These are phyloP conservation scores for Drosophila serrata DNA, from an alignment of 1,140 invertebrate genomes.

Conservation along the genomic window DNA sequence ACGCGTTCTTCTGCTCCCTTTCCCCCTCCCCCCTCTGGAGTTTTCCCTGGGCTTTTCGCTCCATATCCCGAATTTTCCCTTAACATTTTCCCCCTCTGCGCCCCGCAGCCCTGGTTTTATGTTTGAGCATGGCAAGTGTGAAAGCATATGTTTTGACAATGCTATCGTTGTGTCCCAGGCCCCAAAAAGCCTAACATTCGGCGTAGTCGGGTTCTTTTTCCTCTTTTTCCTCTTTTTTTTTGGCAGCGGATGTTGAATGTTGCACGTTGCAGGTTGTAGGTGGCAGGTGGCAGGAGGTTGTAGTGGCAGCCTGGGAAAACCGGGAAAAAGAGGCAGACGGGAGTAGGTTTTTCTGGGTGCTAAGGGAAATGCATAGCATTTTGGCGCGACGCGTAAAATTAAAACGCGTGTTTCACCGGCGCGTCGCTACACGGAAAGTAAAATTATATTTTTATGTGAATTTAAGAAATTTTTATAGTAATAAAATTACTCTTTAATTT, in stretches of 20 bases:
- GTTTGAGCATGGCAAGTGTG: conserved; percentile 66
- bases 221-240: not conserved
- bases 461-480: not conserved
- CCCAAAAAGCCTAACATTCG: conserved; percentile 17
- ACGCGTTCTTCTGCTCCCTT: not conserved
- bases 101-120: conserved; percentile 8
- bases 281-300: conserved; percentile 3
- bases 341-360: conserved; percentile 3
- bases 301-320: not conserved
- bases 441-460: not conserved
- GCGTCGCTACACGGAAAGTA: not conserved
- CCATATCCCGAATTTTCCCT: not conserved
- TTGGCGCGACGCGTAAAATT: conserved; percentile 64
- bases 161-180: conserved; percentile 44
- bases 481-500: not conserved
- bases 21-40: not conserved
- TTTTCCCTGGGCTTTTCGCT: conserved; percentile 10
- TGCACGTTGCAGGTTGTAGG: conserved; percentile 16
- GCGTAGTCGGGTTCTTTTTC: conserved; percentile 1
- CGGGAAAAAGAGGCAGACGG: not conserved
- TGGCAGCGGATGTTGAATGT: conserved; percentile 30
- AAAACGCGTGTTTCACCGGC: conserved; percentile 69
- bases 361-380: conserved; percentile 43
- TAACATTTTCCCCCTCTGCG: not conserved
- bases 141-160: conserved; percentile 81